Evolutionary conservation across 1,140 invertebrate genomes (phyloP), one percentile per base, ranked within the genome.

Genomic region (Caenorhabditis latens): DNA sequence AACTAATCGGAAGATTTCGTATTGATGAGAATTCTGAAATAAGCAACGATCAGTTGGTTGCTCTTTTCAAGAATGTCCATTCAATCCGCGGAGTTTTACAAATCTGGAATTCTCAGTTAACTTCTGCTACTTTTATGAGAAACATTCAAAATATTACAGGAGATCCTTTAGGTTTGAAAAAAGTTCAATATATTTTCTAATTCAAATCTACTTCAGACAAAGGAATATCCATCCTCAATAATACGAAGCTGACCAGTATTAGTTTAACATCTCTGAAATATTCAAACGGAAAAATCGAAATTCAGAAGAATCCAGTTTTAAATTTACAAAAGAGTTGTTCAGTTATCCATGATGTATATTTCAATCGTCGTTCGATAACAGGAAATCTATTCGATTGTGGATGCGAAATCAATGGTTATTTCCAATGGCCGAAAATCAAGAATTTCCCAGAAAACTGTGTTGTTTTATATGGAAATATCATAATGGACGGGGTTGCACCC

Each of bases 341-440:
- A 13, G 46, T 50, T 13, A 79, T 79, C 24, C 71, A 79, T 50
- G 71, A 79, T 43, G 71, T 79, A 24, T 79, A 6, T 16, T 50
- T 79, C n/a, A 79, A 48, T 53, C 21, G 46, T 13, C 43, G 71
- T 21, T 21, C n/a, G 5, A 79, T 79, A 14, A 21, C 19, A 5
- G 11, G n/a, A 50, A 79, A 79, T 53, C 53, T 24, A 32, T 48
- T 79, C 53, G 71, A 79, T 79, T 79, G 71, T 79, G 71, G 71
- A 21, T 79, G 71, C 32, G 71, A 79, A 11, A 71, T 71, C 1
- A 14, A 46, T 46, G 71, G 46, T 11, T 4, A 3, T 46, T 79
- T 79, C 46, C 9, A 79, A 21, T 79, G 71, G 71, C 46, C 71
- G 5, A 9, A 24, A 50, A 14, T 50, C n/a, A 50, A 48, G 53